A percentile compares a stretch with the other conserved stretches of the same genome.
Conservation (phyloP, 1,140 invertebrate species). For the Venturia canescens region DNA sequence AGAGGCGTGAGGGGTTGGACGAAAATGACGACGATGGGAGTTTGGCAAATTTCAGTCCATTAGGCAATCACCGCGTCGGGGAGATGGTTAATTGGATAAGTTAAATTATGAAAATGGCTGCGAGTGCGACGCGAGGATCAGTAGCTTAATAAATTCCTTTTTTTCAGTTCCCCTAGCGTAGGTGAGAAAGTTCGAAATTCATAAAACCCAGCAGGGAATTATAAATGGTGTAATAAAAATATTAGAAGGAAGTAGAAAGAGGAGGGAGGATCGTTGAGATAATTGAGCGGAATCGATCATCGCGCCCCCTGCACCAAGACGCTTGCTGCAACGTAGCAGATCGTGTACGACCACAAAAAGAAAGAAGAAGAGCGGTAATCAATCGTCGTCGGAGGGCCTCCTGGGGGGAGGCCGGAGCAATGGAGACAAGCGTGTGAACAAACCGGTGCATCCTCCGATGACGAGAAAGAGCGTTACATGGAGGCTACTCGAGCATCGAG, state of each 20-base stretch:
- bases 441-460: slow-evolving; percentile 37
- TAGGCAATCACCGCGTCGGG: too few species aligned
- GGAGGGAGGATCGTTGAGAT: neutral
- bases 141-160: too few species aligned
- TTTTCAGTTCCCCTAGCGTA: too few species aligned
- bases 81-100: too few species aligned
- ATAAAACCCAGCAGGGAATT: neutral
- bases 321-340: neutral
- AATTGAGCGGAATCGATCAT: slow-evolving; percentile 24
- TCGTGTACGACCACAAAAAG: neutral
- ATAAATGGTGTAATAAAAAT: slow-evolving; percentile 9
- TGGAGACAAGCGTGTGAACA: slow-evolving; percentile 39
- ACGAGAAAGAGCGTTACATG: slow-evolving; percentile 3
- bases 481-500: slow-evolving; percentile 2
- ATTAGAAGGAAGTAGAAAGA: neutral
- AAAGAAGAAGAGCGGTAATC: neutral
- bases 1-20: too few species aligned
- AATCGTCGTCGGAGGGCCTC: neutral
- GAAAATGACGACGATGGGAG: neutral
- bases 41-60: too few species aligned
- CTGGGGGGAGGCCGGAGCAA: neutral
- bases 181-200: neutral
- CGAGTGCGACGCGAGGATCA: too few species aligned
- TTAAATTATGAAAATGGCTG: too few species aligned
- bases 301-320: neutral